Evolutionary conservation across 2,113 vertebrate genomes (phyloP), one percentile per base, ranked within the genome.

Genomic region (Alligator mississippiensis): DNA sequence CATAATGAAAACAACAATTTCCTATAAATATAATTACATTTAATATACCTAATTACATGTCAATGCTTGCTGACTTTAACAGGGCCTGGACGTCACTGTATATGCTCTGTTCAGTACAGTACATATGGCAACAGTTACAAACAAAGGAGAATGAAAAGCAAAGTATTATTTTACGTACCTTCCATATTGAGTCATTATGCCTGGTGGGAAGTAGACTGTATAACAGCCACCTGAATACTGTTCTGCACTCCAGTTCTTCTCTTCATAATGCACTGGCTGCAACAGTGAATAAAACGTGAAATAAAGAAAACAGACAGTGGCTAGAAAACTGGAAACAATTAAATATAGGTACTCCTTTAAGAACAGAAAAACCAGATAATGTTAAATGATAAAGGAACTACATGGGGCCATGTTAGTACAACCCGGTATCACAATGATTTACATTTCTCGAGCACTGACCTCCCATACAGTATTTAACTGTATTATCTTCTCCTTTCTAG

Each of bases 221-320:
- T 99, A 99, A 95, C 99, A 99, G 77, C 99, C 99, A 2, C 98
- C 99, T 3, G 99, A 99, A 93, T 99, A 99, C 70, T 99, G 98
- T 80, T 99, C 99, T 89, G 97, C 98, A 96, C 95, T 98, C 99
- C 99, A 99, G 97, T 99, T 98, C 97, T 99, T 99, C 97, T 99
- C 99, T 96, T 99, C 99, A 28, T 99, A 99, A 94, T 99, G 99
- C 75, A 99, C 98, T 4, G 99, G 99, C 99, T 99, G 90, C 25
- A 96, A 92, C 58, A 72, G 86, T 80, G 72, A 96, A 30, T 57
- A 94, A 57, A 90, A 96, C 62, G 72, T 60, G 60, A 96, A 82
- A 96, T 83, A 57, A 54, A 96, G 94, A 96, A 91, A 38, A 90
- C 47, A 66, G 34, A 90, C 19, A 63, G 19, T 61, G 89, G 59